Evolutionary conservation across 2,888 invertebrate genomes (phyloP), one percentile per base, ranked within the genome.

Genomic region (Dryomyza anilis): DNA sequence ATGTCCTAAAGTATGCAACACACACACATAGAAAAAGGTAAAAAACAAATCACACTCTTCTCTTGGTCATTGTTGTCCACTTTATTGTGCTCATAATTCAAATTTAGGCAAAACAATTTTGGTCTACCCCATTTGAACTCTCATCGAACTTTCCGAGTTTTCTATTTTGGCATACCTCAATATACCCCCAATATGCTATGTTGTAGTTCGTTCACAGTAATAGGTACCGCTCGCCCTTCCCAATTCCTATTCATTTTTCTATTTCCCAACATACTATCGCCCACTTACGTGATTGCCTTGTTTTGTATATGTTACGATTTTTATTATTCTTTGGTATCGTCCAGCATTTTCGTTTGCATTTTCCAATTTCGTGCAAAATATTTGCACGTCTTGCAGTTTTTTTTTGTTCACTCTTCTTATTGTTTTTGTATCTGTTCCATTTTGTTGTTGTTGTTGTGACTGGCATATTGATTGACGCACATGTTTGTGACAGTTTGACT

Each of bases 361-460:
- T 61, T 43, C 61, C 61, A 61, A 61, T 61, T 61, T 61, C 61
- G 53, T 43, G 53, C 52, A 53, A 53, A 61, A 61, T 61, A 61
- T 61, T 52, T 61, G 61, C 52, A 46, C 29, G 33, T 45, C 33
- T 63, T 63, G 55, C 56, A 63, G 46, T 63, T 63, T 56, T 48
- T 43, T n/a, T 25, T 14, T 27, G 39, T 30, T 23, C 50, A 29
- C 25, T 46, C 33, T 60, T 25, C 33, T 16, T 25, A 5, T 7
- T 50, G n/a, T 50, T 60, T 16, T 60, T 50, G 21, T 60, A 19
- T 21, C 25, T 45, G 45, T 14, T 43, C 23, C 23, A 16, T n/a
- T 58, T 23, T 56, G 33, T 45, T 16, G 45, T 55, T 19, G 53
- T 45, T 25, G 62, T 33, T 56, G 30, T 48, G 27, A 10, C 23